Evolutionary conservation across 2,113 vertebrate species (phyloP).

Genomic region (Coreoperca whiteheadi): DNA sequence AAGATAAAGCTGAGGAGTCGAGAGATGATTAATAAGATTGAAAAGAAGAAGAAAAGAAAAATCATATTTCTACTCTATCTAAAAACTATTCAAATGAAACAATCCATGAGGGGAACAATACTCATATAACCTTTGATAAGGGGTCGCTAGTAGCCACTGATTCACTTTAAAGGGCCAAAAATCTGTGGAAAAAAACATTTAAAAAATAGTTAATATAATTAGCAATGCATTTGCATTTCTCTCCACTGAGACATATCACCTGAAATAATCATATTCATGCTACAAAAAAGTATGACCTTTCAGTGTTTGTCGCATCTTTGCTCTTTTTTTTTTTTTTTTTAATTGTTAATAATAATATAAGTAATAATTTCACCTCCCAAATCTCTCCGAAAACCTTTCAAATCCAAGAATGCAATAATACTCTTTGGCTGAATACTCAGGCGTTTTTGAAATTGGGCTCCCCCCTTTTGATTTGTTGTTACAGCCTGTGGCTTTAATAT

Average conservation of each 20-base stretch:
- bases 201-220: not conserved
- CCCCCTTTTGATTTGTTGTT: not conserved
- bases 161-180: not conserved
- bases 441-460: not conserved
- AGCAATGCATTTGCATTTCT: not conserved
- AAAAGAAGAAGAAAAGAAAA: not conserved
- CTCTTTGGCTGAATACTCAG: not conserved
- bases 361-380: not conserved
- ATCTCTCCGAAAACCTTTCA: not conserved
- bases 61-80: not conserved
- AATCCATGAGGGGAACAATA: not conserved
- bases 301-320: not conserved
- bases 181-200: not conserved
- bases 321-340: not conserved
- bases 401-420: not conserved
- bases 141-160: no score
- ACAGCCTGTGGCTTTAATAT: not conserved
- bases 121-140: not conserved
- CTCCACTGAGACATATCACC: not conserved
- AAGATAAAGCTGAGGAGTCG: not conserved
- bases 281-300: not conserved
- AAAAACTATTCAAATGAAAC: not conserved
- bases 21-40: conserved; percentile 9
- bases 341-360: not conserved
- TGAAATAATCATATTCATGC: not conserved